Base-by-base conservation (phyloP, 2,888 invertebrate genomes). In the Pachymerium ferrugineum region DNA sequence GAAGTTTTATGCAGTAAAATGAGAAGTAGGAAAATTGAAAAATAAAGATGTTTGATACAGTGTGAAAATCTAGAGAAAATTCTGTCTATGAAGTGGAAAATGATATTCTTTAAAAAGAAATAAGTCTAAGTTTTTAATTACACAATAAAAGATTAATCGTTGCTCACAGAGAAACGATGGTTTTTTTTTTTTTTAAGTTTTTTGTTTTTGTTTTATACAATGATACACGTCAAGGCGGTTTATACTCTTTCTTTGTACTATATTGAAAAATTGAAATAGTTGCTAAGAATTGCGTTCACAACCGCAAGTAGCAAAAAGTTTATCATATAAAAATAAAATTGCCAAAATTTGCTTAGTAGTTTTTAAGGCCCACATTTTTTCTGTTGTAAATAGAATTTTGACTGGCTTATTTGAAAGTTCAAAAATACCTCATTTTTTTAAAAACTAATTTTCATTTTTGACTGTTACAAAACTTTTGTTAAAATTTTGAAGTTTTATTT, bases 261-360 rank as follows among this genome's bases (percentile, higher is more conserved):
- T 54, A 54, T 22, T 22, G 54, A 54, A 54, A 54, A 54, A 25
- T 54, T 54, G 54, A 54, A 54, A 54, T 54, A 54, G 54, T 54
- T 54, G 54, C 54, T 54, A 54, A 54, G 25, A 54, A 54, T 54
- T 54, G 54, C 54, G 54, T 54, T 54, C 54, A 54, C 54, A 54
- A 54, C 54, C 54, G 54, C 54, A 54, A 54, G 25, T 54, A 54
- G 54, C 54, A 54, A 54, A 54, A 54, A 22, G 19, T 22, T 54
- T 54, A 25, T 54, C 54, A 14, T 54, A 54, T 54, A 54, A 54
- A 54, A 54, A 54, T 54, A 54, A 54, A 54, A 54, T 25, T 54
- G 54, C 54, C 54, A 54, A 54, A 54, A 54, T 54, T 22, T 54
- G 54, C 25, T 54, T 54, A 19, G 54, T 22, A 54, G 25, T 22